These are phyloP conservation scores for Drosophila flavopinicola DNA, from an alignment of 2,888 invertebrate species.

Conservation along the genomic window DNA sequence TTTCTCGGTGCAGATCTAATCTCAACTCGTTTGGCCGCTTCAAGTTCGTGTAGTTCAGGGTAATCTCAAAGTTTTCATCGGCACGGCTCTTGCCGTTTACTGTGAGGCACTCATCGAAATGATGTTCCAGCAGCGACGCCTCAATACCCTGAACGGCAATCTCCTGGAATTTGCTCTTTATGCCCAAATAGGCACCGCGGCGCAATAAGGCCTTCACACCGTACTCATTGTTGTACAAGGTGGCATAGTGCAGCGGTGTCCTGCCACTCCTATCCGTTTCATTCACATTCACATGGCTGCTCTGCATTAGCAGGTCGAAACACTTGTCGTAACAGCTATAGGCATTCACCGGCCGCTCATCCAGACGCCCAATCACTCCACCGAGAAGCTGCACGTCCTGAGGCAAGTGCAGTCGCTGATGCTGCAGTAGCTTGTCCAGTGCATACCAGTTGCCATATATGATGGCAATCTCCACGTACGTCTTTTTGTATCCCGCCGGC, in stretches of 20 bases:
- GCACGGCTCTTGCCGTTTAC: constrained; percentile 86
- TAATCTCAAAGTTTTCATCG: constrained; percentile 89
- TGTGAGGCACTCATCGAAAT: constrained; percentile 89
- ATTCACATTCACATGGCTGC: constrained; percentile 87
- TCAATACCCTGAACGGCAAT: constrained; percentile 90
- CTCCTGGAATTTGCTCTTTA: constrained; percentile 87
- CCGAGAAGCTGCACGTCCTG: constrained; percentile 72
- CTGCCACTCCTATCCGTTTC: constrained; percentile 87
- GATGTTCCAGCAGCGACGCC: constrained; percentile 88
- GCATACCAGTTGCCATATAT: constrained; percentile 85
- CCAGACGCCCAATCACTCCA: constrained; percentile 12
- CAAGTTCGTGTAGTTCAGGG: constrained; percentile 89
- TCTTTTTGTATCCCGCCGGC: constrained; percentile 50
- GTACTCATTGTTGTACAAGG: constrained; percentile 87
- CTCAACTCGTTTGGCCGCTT: constrained; percentile 87
- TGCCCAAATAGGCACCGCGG: constrained; percentile 90
- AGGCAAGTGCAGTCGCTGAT: constrained; percentile 85
- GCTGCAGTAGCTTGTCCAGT: constrained; percentile 76
- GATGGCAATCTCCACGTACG: constrained; percentile 87
- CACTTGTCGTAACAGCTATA: constrained; percentile 86
- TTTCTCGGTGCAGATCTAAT: constrained; percentile 86
- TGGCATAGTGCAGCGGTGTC: constrained; percentile 90
- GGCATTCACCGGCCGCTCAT: background rate
- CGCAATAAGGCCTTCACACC: constrained; percentile 87
- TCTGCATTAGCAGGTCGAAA: constrained; percentile 86